Conservation (phyloP, 2,888 invertebrate species). For the Ichneumon xanthorius region DNA sequence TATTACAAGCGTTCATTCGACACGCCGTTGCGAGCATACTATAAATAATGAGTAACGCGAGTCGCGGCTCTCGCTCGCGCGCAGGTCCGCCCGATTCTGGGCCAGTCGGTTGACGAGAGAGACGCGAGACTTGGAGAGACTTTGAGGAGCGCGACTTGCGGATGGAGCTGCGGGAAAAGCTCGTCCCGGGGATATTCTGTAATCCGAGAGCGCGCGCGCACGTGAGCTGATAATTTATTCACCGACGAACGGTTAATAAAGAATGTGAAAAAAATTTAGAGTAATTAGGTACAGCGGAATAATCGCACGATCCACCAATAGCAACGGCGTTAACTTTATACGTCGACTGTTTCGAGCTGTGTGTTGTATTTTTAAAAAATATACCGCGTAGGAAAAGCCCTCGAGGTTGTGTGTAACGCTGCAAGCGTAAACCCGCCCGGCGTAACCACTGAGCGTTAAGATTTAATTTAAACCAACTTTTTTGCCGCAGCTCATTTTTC, state of each 20-base stretch:
- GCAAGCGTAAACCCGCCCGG: slow-evolving; percentile 32
- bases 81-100: slow-evolving; percentile 59
- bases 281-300: slow-evolving; percentile 67
- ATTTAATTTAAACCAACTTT: slow-evolving; percentile 71
- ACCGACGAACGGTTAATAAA: slow-evolving; percentile 67
- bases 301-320: slow-evolving; percentile 42
- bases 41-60: slow-evolving; percentile 69
- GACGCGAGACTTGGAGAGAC: not conserved
- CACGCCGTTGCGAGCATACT: slow-evolving; percentile 75
- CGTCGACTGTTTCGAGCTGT: not conserved
- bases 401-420: not conserved
- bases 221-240: slow-evolving; percentile 65
- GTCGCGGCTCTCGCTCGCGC: slow-evolving; percentile 49
- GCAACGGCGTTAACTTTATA: slow-evolving; percentile 19
- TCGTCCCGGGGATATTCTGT: not conserved
- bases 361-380: not conserved
- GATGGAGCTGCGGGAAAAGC: not conserved
- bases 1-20: slow-evolving; percentile 76
- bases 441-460: slow-evolving; percentile 71
- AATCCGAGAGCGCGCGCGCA: no score
- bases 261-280: slow-evolving; percentile 67
- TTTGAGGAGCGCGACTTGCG: not conserved
- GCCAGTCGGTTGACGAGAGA: slow-evolving; percentile 62
- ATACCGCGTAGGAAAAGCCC: slow-evolving; percentile 22
- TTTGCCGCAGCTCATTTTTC: slow-evolving; percentile 51